phyloP scores from a whole-genome alignment of 2,888 invertebrate genomes.

The Drosophila suboccidentalis region DNA sequence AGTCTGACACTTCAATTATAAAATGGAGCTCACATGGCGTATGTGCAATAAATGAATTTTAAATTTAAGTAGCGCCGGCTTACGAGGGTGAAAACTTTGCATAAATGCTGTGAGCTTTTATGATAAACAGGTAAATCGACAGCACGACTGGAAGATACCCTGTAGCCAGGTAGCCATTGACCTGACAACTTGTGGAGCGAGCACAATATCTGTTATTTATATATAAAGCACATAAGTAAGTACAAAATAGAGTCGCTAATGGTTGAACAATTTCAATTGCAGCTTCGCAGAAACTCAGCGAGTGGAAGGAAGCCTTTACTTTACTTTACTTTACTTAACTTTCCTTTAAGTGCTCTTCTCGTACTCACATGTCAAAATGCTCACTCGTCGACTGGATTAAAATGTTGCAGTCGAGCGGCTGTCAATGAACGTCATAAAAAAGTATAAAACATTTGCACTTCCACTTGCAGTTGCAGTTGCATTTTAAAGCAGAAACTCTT shows the following conservation, averaged over 20 bases:
- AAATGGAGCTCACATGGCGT: conserved; percentile 23
- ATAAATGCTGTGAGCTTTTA: not conserved
- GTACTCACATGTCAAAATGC: conserved; percentile 34
- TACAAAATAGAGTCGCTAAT: conserved; percentile 13
- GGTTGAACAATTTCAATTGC: conserved; percentile 28
- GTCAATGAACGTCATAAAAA: conserved; percentile 45
- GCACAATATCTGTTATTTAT: conserved; percentile 4
- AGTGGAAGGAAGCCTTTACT: conserved; percentile 26
- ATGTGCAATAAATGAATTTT: conserved; percentile 37
- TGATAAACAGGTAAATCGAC: not conserved
- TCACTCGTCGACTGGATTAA: conserved; percentile 26
- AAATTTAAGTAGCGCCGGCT: not conserved
- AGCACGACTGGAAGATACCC: not conserved
- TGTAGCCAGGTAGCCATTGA: not conserved
- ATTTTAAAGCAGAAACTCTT: conserved; percentile 55
- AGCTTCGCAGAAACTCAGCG: conserved; percentile 14
- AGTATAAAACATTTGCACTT: conserved; percentile 33
- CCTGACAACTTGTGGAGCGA: conserved; percentile 5
- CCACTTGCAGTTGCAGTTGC: conserved; percentile 27
- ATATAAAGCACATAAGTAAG: conserved; percentile 12
- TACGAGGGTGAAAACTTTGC: not conserved
- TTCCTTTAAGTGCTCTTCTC: conserved; percentile 26
- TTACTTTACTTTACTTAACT: conserved; percentile 1
- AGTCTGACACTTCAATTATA: not conserved
- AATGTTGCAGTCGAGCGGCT: conserved; percentile 40